Evolutionary conservation across 37 sponge, comb jelly and placozoan genomes (phyloP), one percentile per base, ranked within the genome.

Genomic region (Beroe forskalii): DNA sequence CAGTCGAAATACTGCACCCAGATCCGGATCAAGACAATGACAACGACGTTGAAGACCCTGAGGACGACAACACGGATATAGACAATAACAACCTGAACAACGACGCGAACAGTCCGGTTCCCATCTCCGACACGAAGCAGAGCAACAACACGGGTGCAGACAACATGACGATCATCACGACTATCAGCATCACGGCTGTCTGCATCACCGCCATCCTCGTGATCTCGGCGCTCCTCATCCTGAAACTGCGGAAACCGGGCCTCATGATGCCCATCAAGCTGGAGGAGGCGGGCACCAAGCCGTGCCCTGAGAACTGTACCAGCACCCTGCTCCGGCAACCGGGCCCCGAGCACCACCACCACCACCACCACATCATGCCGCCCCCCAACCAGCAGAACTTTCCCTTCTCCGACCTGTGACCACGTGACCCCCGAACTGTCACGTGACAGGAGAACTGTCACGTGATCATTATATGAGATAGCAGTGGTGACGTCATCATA

Each of bases 191-290:
- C 72, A 69, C 72, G 38, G 72, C 72, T 12, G 72, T 69, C 37
- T 69, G 72, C 72, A 69, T 69, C 72, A 32, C 72, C 38, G 72
- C 72, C 4, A 69, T 69, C 72, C 72, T 69, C 38, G 72, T 69
- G 1, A 69, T 69, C 28, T 69, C 72, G 37, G 72, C 72, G 33
- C 72, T 69, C 17, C 72, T 69, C 72, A 69, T 69, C 72, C 72
- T 69, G 4, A 69, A 69, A 35, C 38, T 69, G 38, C 28, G 72
- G 38, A 69, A 69, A 69, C 72, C 72, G 1, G 72, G 27, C 36
- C 72, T 69, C 72, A 69, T 27, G 17, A 69, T 27, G 17, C 72
- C 72, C 8, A 69, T 69, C 2, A 69, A 69, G 38, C 35, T 69
- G 72, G 72, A 69, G 72, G 72, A 69, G 32, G 32, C 32, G 19